Evolutionary conservation across 2,113 vertebrate species (phyloP).

Genomic region (Ceyx cyanopectus): DNA sequence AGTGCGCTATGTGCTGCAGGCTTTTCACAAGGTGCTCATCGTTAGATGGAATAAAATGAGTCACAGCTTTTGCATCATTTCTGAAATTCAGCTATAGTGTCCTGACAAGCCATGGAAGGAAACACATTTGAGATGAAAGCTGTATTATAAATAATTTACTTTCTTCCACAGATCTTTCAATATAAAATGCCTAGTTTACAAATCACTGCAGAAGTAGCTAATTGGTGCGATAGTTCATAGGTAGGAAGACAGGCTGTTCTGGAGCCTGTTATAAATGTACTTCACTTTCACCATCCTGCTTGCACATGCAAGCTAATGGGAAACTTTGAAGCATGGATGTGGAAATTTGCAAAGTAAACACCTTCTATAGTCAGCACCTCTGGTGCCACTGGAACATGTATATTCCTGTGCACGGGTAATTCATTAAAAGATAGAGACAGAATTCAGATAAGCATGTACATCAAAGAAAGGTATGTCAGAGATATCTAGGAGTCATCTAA

Average conservation of each 20-base stretch:
- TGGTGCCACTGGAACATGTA: not conserved
- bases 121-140: not conserved
- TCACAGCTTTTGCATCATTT: not conserved
- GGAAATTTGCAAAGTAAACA: not conserved
- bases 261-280: not conserved
- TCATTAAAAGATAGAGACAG: not conserved
- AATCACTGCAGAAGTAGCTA: not conserved
- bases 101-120: not conserved
- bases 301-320: not conserved
- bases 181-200: not conserved
- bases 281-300: not conserved
- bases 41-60: not conserved
- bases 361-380: not conserved
- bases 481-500: not conserved
- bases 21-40: not conserved
- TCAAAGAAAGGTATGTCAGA: not conserved
- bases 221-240: not conserved
- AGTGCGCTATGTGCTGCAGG: not conserved
- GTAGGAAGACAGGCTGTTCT: not conserved
- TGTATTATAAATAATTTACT: not conserved
- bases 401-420: not conserved
- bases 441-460: not conserved
- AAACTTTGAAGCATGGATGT: not conserved
- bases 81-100: not conserved
- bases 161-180: not conserved